A percentile compares a stretch with the other conserved stretches of the same genome.
Conservation (phyloP, 2,797 vertebrate species). For the Furcifer pardalis region DNA sequence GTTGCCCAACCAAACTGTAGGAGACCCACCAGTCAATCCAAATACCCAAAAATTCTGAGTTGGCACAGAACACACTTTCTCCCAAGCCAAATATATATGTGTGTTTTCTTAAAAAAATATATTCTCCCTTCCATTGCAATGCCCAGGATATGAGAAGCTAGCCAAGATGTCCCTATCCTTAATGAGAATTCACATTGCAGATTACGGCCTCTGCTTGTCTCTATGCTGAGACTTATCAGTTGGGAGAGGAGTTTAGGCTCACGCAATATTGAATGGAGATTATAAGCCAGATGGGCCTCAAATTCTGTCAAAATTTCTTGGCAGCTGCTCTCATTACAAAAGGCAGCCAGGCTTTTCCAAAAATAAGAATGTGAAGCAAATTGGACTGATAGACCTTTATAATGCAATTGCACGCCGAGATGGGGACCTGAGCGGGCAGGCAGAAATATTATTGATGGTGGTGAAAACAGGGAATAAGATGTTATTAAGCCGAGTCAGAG, state of each 20-base stretch:
- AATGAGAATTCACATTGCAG: conserved; percentile 82
- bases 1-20: background rate
- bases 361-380: conserved; percentile 86
- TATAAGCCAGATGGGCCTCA: conserved; percentile 84
- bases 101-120: conserved; percentile 61
- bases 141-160: conserved; percentile 81
- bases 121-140: conserved; percentile 30
- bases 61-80: background rate
- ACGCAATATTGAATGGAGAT: conserved; percentile 82
- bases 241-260: conserved; percentile 79
- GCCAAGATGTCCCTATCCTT: conserved; percentile 75
- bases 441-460: conserved; percentile 87
- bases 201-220: conserved; percentile 73
- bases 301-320: conserved; percentile 82
- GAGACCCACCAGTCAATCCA: background rate
- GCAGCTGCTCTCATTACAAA: conserved; percentile 84
- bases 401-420: conserved; percentile 84
- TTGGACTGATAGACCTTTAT: conserved; percentile 85
- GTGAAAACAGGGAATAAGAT: conserved; percentile 87
- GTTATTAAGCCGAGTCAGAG: conserved; percentile 87
- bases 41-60: background rate
- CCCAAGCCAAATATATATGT: background rate
- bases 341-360: conserved; percentile 81
- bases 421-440: conserved; percentile 79
- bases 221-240: conserved; percentile 77